A percentile compares a stretch with the other conserved stretches of the same genome.
phyloP scores from a whole-genome alignment of 2,113 vertebrate genomes.

The Bos javanicus region DNA sequence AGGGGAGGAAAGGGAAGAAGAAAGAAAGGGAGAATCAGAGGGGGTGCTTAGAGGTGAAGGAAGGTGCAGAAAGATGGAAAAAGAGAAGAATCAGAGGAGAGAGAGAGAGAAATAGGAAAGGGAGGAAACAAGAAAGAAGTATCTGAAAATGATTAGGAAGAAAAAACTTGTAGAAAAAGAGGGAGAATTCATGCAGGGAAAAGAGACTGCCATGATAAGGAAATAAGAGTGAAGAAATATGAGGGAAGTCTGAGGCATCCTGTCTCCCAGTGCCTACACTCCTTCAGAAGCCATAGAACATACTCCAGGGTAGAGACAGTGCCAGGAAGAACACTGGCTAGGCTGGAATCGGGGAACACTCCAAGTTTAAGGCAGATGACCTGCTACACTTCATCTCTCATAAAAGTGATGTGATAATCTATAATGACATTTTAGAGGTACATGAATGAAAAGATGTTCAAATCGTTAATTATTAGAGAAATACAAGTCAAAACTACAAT shows the following conservation, averaged over 20 bases:
- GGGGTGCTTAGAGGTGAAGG: not conserved
- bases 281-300: accelerated
- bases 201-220: accelerated
- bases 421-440: not conserved
- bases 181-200: accelerated
- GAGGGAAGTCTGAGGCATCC: accelerated
- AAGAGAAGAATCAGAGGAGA: not conserved
- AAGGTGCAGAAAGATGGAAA: not conserved
- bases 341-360: not conserved
- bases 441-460: not conserved
- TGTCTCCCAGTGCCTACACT: not conserved
- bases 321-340: not conserved
- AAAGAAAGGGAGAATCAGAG: not conserved
- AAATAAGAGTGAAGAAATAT: no score
- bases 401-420: not conserved
- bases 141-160: not conserved
- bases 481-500: not conserved
- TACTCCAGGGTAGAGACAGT: accelerated
- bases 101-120: not conserved
- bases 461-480: not conserved
- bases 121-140: not conserved
- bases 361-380: not conserved
- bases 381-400: not conserved
- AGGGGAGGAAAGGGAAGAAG: not conserved
- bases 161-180: not conserved